These are phyloP conservation scores for Nomada fucata DNA, from an alignment of 2,888 invertebrate species.

Conservation along the genomic window DNA sequence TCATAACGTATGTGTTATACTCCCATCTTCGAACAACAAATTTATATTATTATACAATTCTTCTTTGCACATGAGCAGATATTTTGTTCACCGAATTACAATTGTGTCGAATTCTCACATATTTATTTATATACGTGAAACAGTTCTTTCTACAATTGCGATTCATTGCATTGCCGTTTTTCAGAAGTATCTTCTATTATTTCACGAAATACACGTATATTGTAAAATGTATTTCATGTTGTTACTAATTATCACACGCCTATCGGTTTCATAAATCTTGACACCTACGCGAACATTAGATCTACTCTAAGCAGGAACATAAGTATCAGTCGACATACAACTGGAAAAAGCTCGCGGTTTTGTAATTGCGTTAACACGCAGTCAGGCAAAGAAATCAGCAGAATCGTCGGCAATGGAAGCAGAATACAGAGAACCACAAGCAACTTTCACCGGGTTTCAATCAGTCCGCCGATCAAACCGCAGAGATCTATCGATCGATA, in stretches of 20 bases:
- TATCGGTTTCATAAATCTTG: not conserved
- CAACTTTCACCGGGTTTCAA: conserved; percentile 63
- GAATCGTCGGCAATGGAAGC: conserved; percentile 40
- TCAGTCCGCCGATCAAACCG: conserved; percentile 56
- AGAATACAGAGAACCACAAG: conserved; percentile 50
- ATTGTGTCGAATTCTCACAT: too few species aligned
- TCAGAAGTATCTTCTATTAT: too few species aligned
- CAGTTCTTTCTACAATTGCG: too few species aligned
- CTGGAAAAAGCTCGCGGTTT: conserved; percentile 18
- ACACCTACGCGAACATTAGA: not conserved
- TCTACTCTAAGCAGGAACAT: not conserved
- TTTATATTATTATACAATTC: too few species aligned
- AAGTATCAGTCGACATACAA: not conserved
- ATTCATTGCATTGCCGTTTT: too few species aligned
- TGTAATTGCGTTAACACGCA: conserved; percentile 15
- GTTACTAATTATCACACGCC: not conserved
- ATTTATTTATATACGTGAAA: too few species aligned
- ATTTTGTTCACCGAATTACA: too few species aligned
- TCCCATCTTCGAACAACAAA: too few species aligned
- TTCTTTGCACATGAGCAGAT: too few species aligned
- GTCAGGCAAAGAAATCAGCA: conserved; percentile 34
- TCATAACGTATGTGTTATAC: too few species aligned
- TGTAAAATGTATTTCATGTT: not conserved
- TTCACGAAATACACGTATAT: too few species aligned
- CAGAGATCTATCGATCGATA: conserved; percentile 59